phyloP scores from a whole-genome alignment of 2,888 invertebrate genomes.

The Teinopalpus imperialis region DNA sequence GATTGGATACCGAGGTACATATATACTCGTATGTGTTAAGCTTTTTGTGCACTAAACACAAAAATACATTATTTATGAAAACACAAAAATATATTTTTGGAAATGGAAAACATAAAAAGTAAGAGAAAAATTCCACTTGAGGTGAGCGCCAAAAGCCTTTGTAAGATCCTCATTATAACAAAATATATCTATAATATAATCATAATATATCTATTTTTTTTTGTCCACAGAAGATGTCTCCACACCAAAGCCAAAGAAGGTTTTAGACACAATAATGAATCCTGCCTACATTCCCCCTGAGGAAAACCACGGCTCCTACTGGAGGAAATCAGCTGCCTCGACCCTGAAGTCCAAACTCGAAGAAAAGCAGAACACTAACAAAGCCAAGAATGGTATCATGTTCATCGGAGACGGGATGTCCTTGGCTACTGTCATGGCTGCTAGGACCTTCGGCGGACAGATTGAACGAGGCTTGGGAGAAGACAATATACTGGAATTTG shows the following conservation, averaged over 20 bases:
- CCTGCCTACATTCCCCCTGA: slow-evolving; percentile 61
- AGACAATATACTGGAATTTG: slow-evolving; percentile 84
- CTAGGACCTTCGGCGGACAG: slow-evolving; percentile 86
- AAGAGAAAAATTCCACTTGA: too few species aligned
- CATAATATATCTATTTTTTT: too few species aligned
- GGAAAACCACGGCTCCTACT: slow-evolving; percentile 65
- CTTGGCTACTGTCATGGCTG: slow-evolving; percentile 86
- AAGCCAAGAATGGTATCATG: slow-evolving; percentile 87
- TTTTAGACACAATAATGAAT: slow-evolving; percentile 63
- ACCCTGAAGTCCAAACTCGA: slow-evolving; percentile 55
- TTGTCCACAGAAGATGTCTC: slow-evolving; percentile 48
- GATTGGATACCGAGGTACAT: too few species aligned
- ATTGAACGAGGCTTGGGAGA: slow-evolving; percentile 81
- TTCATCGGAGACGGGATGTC: slow-evolving; percentile 93
- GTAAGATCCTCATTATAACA: too few species aligned
- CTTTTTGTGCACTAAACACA: too few species aligned
- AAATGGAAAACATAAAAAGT: too few species aligned
- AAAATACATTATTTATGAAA: too few species aligned
- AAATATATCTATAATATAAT: too few species aligned
- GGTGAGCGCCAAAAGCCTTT: too few species aligned
- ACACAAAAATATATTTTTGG: too few species aligned
- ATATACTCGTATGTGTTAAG: too few species aligned
- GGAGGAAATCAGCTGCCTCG: slow-evolving; percentile 55
- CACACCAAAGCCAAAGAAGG: slow-evolving; percentile 56
- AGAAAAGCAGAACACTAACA: slow-evolving; percentile 50